Conservation (phyloP, 1,140 invertebrate species). For the Colletes latitarsis region DNA sequence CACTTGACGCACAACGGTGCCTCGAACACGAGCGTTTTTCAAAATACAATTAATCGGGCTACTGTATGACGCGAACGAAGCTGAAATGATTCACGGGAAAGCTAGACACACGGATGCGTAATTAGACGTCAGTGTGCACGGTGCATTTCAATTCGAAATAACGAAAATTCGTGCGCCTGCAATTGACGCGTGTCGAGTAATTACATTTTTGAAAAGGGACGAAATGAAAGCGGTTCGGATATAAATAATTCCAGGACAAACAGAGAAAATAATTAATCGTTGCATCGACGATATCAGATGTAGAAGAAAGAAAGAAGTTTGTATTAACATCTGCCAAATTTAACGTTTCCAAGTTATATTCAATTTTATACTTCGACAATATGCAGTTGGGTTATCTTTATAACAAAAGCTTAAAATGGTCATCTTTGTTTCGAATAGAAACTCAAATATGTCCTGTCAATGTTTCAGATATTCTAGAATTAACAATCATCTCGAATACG, state of each 20-base stretch:
- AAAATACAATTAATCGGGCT: background rate
- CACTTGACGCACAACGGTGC: background rate
- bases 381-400: no score
- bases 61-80: background rate
- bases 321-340: no score
- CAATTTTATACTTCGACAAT: no score
- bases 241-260: background rate
- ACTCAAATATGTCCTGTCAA: no score
- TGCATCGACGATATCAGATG: background rate
- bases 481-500: no score
- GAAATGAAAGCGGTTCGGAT: background rate
- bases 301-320: no score
- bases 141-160: background rate
- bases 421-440: no score
- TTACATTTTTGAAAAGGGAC: background rate
- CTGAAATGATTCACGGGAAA: background rate
- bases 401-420: no score
- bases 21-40: background rate
- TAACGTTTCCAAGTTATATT: no score
- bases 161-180: background rate
- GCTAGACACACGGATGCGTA: background rate
- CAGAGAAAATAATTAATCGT: background rate
- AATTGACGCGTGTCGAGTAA: constrained; percentile 14
- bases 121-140: background rate
- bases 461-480: no score